Percentiles rank a stretch among this genome's conserved stretches.
phyloP scores from a whole-genome alignment of 2,888 invertebrate genomes.

The Linnaemya tessellans region DNA sequence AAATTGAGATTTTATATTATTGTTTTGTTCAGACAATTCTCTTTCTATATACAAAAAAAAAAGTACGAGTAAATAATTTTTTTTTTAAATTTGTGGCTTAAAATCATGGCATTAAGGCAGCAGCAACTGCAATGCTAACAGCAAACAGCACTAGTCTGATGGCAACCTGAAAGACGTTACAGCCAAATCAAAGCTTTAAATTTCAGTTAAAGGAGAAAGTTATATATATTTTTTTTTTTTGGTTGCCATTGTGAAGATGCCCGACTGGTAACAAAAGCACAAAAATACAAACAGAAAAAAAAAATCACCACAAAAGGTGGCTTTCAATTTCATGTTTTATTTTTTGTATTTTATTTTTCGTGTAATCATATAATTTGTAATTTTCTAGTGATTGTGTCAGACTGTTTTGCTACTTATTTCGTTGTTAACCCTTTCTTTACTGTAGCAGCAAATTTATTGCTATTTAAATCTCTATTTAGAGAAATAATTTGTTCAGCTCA shows the following conservation, averaged over 20 bases:
- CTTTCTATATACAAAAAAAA: no score
- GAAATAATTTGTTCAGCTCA: no score
- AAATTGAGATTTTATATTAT: constrained; percentile 43
- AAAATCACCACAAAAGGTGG: constrained; percentile 38
- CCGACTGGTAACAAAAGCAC: constrained; percentile 11
- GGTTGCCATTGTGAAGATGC: constrained; percentile 49
- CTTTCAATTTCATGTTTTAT: constrained; percentile 59
- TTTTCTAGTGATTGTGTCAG: constrained; percentile 49
- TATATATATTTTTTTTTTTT: constrained; percentile 56
- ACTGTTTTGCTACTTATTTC: constrained; percentile 10
- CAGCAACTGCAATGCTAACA: background rate
- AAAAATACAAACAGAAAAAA: background rate
- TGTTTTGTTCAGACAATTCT: constrained; percentile 26
- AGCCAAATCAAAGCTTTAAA: constrained; percentile 65
- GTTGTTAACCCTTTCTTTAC: constrained; percentile 51
- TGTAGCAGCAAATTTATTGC: background rate
- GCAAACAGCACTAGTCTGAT: background rate
- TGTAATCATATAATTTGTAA: constrained; percentile 62
- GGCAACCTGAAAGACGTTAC: constrained; percentile 18
- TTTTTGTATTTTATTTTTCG: background rate
- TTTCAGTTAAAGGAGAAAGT: constrained; percentile 69
- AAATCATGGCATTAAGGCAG: constrained; percentile 17
- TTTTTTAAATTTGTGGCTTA: no score
- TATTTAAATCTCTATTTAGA: no score
- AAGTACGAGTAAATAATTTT: no score